A percentile compares a stretch with the other conserved stretches of the same genome.
These are phyloP conservation scores for Tenthredo amoena DNA, from an alignment of 2,888 invertebrate species.

Conservation along the genomic window DNA sequence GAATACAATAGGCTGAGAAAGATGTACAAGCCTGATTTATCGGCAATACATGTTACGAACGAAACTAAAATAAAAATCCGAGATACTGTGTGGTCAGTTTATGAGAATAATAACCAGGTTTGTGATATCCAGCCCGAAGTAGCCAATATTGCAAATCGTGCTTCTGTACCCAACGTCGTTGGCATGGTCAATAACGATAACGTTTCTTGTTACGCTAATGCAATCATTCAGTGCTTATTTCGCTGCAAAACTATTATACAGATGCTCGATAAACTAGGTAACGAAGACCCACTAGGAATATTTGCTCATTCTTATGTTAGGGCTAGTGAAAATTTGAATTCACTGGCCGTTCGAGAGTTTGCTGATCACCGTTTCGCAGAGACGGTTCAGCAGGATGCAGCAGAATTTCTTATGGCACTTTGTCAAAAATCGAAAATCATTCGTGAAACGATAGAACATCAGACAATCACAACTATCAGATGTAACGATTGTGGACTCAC, in stretches of 20 bases:
- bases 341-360: constrained; percentile 35
- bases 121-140: background rate
- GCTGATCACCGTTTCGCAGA: constrained; percentile 38
- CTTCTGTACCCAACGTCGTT: background rate
- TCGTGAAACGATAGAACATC: background rate
- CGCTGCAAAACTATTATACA: constrained; percentile 27
- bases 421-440: constrained; percentile 19
- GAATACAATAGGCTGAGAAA: constrained; percentile 59
- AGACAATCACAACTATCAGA: background rate
- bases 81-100: constrained; percentile 27
- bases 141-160: background rate
- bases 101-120: background rate
- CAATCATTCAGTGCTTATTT: constrained; percentile 44
- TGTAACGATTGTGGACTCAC: constrained; percentile 1
- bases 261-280: background rate
- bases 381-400: constrained; percentile 18
- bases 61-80: background rate
- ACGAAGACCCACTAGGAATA: no score
- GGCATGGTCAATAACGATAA: background rate
- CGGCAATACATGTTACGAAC: background rate
- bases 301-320: background rate
- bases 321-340: background rate
- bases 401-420: constrained; percentile 50
- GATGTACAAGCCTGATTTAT: constrained; percentile 43
- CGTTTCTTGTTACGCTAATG: constrained; percentile 46